phyloP scores from a whole-genome alignment of 2,797 vertebrate genomes.

The Helarctos malayanus region DNA sequence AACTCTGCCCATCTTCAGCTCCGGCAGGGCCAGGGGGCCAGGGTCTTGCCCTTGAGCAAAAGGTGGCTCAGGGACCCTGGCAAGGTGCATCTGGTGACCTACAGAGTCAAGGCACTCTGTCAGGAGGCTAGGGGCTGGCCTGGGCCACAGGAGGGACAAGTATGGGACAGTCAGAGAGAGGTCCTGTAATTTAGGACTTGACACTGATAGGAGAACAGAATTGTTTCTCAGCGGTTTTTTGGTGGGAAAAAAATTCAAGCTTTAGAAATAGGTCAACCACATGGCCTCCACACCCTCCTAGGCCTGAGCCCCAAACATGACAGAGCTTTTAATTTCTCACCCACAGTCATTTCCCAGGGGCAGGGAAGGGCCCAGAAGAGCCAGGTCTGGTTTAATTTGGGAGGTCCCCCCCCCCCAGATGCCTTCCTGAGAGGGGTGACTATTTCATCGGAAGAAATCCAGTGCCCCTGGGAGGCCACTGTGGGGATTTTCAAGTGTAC shows the following conservation, averaged over 20 bases:
- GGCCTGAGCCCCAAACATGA: neutral
- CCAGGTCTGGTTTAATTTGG: neutral
- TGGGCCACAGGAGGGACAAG: neutral
- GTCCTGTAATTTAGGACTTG: neutral
- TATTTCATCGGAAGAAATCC: neutral
- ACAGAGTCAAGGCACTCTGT: neutral
- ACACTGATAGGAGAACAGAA: neutral
- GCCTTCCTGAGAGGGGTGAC: neutral
- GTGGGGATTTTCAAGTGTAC: neutral
- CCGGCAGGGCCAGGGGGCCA: no score
- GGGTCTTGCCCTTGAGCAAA: neutral
- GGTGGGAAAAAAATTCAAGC: neutral
- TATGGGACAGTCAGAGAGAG: neutral
- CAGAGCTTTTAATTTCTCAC: neutral
- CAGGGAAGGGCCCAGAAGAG: neutral
- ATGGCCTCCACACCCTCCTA: neutral
- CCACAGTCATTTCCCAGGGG: neutral
- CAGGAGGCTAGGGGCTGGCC: accelerated
- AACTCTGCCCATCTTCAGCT: neutral
- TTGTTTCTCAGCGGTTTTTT: neutral
- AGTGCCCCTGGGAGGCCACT: neutral
- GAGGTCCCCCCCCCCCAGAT: neutral
- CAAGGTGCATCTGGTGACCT: neutral
- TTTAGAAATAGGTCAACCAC: neutral
- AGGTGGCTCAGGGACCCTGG: neutral